Conservation (phyloP, 2,888 invertebrate species). For the Andrena bucephala region DNA sequence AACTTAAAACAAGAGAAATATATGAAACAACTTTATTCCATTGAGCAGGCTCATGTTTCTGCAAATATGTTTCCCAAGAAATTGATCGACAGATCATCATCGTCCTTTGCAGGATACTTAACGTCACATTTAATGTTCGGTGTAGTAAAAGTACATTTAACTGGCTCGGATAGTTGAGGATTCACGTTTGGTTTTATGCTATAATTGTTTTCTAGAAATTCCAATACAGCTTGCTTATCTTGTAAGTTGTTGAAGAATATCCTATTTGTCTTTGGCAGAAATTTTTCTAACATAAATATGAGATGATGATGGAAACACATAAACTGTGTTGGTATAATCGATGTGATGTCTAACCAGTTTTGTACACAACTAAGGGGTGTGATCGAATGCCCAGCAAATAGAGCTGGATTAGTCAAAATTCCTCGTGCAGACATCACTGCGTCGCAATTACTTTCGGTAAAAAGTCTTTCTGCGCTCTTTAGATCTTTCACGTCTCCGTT, state of each 20-base stretch:
- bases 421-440: constrained; percentile 98
- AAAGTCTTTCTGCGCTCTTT: constrained; percentile 90
- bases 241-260: constrained; percentile 92
- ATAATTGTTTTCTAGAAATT: constrained; percentile 89
- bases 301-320: constrained; percentile 98
- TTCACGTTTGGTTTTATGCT: constrained; percentile 83
- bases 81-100: constrained; percentile 53
- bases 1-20: neutral
- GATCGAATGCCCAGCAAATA: constrained; percentile 90
- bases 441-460: constrained; percentile 89
- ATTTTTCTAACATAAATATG: constrained; percentile 96
- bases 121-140: constrained; percentile 15
- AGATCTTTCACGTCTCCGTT: constrained; percentile 95
- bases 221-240: constrained; percentile 89
- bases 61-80: constrained; percentile 69
- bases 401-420: constrained; percentile 94
- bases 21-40: neutral
- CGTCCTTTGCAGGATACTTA: constrained; percentile 32
- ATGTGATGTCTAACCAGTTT: constrained; percentile 92
- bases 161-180: constrained; percentile 30
- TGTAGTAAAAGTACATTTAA: constrained; percentile 50
- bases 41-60: constrained; percentile 34
- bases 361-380: constrained; percentile 93
- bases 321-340: constrained; percentile 87
- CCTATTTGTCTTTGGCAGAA: constrained; percentile 90